These are phyloP conservation scores for Lamproptera curius DNA, from an alignment of 2,888 invertebrate species.

Conservation along the genomic window DNA sequence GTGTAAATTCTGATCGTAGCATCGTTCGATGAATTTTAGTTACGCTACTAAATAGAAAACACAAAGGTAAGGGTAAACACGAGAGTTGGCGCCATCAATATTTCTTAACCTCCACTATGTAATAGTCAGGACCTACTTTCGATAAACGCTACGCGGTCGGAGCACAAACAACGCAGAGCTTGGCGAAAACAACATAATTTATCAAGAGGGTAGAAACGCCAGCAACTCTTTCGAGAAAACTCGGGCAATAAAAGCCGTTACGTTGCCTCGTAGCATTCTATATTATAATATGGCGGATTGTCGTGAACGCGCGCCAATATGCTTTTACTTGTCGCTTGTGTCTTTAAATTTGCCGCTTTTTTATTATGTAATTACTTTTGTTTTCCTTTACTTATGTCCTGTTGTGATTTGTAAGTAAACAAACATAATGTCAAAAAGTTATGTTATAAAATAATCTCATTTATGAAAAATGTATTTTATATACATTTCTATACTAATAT, in stretches of 20 bases:
- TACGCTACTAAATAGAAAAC: conserved; percentile 7
- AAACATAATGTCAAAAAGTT: no score
- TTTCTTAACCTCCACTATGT: conserved; percentile 21
- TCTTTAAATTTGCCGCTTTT: neutral
- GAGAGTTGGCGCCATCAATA: conserved; percentile 24
- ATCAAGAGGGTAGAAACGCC: conserved; percentile 67
- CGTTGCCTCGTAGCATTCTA: conserved; percentile 50
- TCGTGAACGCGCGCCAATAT: conserved; percentile 57
- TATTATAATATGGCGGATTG: conserved; percentile 63
- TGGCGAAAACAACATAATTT: conserved; percentile 76
- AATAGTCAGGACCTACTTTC: conserved; percentile 22
- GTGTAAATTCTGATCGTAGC: no score
- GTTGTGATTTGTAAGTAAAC: no score
- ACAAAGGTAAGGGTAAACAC: conserved; percentile 17
- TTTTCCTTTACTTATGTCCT: no score
- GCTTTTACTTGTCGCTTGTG: conserved; percentile 37
- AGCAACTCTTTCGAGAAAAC: conserved; percentile 53
- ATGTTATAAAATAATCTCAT: no score
- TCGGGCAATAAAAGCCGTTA: conserved; percentile 64
- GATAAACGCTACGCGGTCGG: conserved; percentile 34
- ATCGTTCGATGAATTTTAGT: no score
- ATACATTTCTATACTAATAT: no score
- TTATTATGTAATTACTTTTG: no score
- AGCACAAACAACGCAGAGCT: conserved; percentile 58
- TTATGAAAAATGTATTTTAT: no score